These are phyloP conservation scores for Stegodyphus mimosarum DNA, from an alignment of 1,140 invertebrate species.

Conservation along the genomic window DNA sequence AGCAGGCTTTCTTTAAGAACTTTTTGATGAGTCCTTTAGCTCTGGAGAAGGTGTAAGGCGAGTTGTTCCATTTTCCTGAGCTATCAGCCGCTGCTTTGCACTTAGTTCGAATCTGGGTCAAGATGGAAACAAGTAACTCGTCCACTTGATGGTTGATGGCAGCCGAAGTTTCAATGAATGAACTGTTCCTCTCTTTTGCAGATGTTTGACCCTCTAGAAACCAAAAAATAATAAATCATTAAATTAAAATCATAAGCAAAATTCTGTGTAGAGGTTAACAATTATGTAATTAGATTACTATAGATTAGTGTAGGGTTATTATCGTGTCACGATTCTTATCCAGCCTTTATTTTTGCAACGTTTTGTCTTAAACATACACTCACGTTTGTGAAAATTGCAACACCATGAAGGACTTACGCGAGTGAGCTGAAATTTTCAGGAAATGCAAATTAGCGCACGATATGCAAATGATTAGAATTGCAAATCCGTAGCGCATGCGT, in stretches of 20 bases:
- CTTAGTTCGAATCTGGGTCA: conserved; percentile 71
- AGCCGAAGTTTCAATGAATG: conserved; percentile 85
- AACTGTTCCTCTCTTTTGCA: conserved; percentile 78
- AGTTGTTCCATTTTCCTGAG: conserved; percentile 42
- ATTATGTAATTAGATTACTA: too few relatives aligned
- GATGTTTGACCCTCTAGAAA: conserved; percentile 76
- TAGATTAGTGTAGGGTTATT: too few relatives aligned
- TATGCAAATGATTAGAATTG: too few relatives aligned
- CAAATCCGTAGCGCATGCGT: too few relatives aligned
- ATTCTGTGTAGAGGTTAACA: too few relatives aligned
- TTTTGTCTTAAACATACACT: too few relatives aligned
- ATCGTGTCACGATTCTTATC: too few relatives aligned
- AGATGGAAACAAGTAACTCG: conserved; percentile 81
- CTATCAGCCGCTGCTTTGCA: conserved; percentile 12
- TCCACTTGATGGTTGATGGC: conserved; percentile 84
- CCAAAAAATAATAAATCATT: background rate
- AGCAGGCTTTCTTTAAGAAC: conserved; percentile 65
- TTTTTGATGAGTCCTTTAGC: conserved; percentile 66
- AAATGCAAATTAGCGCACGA: too few relatives aligned
- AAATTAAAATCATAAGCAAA: background rate
- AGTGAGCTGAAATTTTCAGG: too few relatives aligned
- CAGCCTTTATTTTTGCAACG: too few relatives aligned
- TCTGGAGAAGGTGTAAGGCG: conserved; percentile 62
- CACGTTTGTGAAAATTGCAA: too few relatives aligned
- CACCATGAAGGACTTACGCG: too few relatives aligned